Evolutionary conservation across 1,140 invertebrate genomes (phyloP).

Genomic region (Drosophila novamexicana): DNA sequence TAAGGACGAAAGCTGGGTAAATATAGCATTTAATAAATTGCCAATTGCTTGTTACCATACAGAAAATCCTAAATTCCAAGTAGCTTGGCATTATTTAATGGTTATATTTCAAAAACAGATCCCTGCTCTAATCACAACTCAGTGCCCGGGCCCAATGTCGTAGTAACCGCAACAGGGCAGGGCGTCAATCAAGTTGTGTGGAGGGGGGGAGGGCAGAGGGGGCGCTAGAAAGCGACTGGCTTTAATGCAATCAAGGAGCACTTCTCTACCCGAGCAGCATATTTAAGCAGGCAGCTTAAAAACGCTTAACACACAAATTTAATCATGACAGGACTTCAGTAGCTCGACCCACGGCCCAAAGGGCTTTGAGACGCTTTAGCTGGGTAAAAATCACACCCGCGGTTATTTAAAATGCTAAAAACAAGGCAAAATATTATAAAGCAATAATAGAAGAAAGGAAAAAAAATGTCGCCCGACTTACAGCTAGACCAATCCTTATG

Average conservation of each 20-base stretch:
- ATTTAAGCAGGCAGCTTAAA: constrained; percentile 71
- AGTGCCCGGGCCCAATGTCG: constrained; percentile 32
- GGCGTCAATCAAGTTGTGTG: constrained; percentile 42
- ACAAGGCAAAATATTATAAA: constrained; percentile 70
- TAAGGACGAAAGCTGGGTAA: no score
- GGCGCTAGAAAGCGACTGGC: constrained; percentile 12
- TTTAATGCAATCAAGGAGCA: constrained; percentile 68
- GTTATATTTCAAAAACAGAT: constrained; percentile 28
- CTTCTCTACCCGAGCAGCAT: constrained; percentile 58
- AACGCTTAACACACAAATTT: constrained; percentile 76
- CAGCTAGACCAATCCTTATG: constrained; percentile 6
- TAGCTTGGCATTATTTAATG: not conserved
- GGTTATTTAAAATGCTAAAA: constrained; percentile 79
- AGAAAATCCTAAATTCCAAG: not conserved
- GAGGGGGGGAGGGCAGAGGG: not conserved
- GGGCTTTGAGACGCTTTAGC: constrained; percentile 43
- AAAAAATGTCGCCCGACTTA: constrained; percentile 30
- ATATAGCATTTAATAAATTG: not conserved
- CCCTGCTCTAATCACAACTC: not conserved
- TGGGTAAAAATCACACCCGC: constrained; percentile 68
- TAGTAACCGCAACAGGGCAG: constrained; percentile 58
- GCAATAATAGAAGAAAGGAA: constrained; percentile 54
- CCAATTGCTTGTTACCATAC: not conserved
- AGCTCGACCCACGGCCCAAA: constrained; percentile 11
- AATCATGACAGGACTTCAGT: constrained; percentile 56